A percentile compares a stretch with the other conserved stretches of the same genome.
These are phyloP conservation scores for Ericerus pela DNA, from an alignment of 1,140 invertebrate species.

Conservation along the genomic window DNA sequence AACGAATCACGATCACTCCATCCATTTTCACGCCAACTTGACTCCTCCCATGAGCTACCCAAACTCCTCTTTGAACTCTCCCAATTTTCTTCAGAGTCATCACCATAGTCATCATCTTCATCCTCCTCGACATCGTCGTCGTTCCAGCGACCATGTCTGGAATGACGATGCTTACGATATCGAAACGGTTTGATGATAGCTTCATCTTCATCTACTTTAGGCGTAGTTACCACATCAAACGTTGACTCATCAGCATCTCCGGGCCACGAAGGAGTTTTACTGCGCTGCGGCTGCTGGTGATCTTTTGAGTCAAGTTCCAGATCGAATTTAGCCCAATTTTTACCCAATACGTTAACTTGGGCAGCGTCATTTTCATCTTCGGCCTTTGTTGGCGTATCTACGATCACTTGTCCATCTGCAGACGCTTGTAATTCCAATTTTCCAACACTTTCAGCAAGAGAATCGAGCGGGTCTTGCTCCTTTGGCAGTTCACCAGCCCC, in stretches of 20 bases:
- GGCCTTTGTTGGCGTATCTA: conserved; percentile 18
- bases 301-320: not conserved
- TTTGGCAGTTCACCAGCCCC: not conserved
- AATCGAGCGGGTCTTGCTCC: too few species aligned
- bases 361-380: conserved; percentile 6
- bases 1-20: conserved; percentile 30
- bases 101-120: conserved; percentile 25
- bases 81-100: conserved; percentile 25
- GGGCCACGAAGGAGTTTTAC: conserved; percentile 24
- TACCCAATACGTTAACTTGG: conserved; percentile 17
- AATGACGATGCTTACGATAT: conserved; percentile 24
- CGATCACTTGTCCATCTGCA: conserved; percentile 16
- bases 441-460: too few species aligned
- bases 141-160: conserved; percentile 29
- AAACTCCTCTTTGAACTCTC: conserved; percentile 21
- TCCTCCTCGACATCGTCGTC: conserved; percentile 19
- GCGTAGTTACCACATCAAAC: conserved; percentile 38
- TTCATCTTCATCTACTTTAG: conserved; percentile 51
- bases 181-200: conserved; percentile 20
- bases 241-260: not conserved
- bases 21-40: conserved; percentile 27
- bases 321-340: not conserved
- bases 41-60: conserved; percentile 22
- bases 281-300: not conserved
- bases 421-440: too few species aligned